These are phyloP conservation scores for Sympetrum striolatum DNA, from an alignment of 2,888 invertebrate genomes.

Conservation along the genomic window DNA sequence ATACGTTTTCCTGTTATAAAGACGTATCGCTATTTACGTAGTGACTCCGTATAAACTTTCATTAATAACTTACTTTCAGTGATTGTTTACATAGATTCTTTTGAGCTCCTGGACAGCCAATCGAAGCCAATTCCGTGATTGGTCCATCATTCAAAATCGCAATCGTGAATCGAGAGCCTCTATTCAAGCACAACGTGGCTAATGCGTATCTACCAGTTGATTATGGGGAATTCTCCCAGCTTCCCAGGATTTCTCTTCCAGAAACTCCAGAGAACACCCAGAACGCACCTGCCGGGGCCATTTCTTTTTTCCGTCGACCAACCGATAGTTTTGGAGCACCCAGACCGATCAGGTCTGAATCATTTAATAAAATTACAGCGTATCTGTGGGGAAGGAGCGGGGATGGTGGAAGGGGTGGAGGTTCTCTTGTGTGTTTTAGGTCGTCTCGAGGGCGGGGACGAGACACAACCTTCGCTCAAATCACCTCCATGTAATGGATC, in stretches of 20 bases:
- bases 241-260: not conserved
- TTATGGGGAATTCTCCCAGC: not conserved
- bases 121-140: no score
- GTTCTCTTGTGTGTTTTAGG: conserved; percentile 29
- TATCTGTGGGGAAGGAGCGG: not conserved
- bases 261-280: not conserved
- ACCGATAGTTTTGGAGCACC: not conserved
- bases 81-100: no score
- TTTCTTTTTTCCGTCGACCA: not conserved
- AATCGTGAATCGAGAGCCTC: not conserved
- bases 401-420: not conserved
- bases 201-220: not conserved
- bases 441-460: not conserved
- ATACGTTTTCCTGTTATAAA: no score
- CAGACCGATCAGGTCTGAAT: not conserved
- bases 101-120: no score
- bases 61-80: no score
- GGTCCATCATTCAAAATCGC: not conserved
- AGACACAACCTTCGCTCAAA: not conserved
- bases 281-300: conserved; percentile 4
- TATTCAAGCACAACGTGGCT: not conserved
- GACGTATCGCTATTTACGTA: no score
- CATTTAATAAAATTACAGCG: conserved; percentile 41
- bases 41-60: no score
- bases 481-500: not conserved